Evolutionary conservation across 2,888 invertebrate species (phyloP).

Genomic region (Limulus polyphemus): DNA sequence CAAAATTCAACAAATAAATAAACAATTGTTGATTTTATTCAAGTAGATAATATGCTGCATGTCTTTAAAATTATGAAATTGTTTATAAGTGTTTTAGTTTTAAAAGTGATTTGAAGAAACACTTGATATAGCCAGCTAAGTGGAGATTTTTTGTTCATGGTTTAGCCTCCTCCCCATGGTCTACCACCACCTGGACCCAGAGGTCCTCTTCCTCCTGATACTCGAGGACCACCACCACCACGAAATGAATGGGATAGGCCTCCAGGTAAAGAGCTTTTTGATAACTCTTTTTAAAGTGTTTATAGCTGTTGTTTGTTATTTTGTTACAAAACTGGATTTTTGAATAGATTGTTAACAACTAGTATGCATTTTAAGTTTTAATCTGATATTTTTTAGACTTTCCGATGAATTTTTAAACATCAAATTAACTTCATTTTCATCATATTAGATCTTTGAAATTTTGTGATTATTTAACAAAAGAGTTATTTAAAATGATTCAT

Average conservation of each 20-base stretch:
- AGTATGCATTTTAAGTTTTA: too few species aligned
- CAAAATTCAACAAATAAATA: too few species aligned
- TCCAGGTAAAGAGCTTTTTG: slow-evolving; percentile 40
- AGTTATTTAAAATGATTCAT: too few species aligned
- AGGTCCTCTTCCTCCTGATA: slow-evolving; percentile 39
- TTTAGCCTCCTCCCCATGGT: slow-evolving; percentile 23
- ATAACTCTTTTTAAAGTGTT: slow-evolving; percentile 18
- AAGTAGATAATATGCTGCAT: too few species aligned
- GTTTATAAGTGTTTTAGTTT: too few species aligned
- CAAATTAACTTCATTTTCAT: not conserved
- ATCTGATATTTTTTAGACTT: not conserved
- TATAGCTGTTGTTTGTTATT: slow-evolving; percentile 33
- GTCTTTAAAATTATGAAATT: too few species aligned
- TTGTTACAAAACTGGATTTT: slow-evolving; percentile 33
- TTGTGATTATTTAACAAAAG: too few species aligned
- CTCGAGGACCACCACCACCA: slow-evolving; percentile 42
- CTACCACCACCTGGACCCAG: slow-evolving; percentile 34
- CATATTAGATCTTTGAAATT: too few species aligned
- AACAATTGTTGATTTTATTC: too few species aligned
- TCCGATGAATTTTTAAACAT: not conserved
- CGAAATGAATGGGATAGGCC: slow-evolving; percentile 55
- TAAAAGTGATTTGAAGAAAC: too few species aligned
- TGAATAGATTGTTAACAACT: too few species aligned
- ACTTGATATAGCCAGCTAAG: too few species aligned
- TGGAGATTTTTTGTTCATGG: not conserved